phyloP scores from a whole-genome alignment of 1,140 invertebrate genomes.

The Eubasilissa regina region DNA sequence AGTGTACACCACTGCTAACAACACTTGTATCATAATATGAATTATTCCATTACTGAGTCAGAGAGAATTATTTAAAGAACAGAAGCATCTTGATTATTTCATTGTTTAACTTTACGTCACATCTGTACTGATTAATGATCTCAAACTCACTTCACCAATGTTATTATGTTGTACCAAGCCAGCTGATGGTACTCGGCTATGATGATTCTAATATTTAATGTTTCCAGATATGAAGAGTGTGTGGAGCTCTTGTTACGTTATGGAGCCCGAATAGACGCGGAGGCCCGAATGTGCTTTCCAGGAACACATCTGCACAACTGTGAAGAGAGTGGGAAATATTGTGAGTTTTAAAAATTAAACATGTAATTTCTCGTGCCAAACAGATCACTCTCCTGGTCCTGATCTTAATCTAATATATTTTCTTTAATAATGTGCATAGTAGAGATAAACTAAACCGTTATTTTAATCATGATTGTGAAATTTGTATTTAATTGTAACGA shows the following conservation, averaged over 20 bases:
- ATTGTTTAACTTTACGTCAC: not conserved
- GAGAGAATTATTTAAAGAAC: not conserved
- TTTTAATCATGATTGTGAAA: too few relatives aligned
- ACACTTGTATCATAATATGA: too few relatives aligned
- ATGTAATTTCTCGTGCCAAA: too few relatives aligned
- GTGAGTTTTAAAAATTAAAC: constrained; percentile 57
- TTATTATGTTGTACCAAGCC: not conserved
- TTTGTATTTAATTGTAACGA: too few relatives aligned
- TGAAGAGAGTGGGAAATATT: constrained; percentile 77
- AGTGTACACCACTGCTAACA: too few relatives aligned
- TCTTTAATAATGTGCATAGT: too few relatives aligned
- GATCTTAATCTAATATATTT: too few relatives aligned
- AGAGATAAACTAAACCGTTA: too few relatives aligned
- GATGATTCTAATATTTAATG: not conserved
- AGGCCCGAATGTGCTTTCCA: constrained; percentile 78
- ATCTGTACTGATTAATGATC: too few relatives aligned
- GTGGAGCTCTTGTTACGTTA: constrained; percentile 73
- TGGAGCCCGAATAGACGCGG: constrained; percentile 73
- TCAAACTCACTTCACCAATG: too few relatives aligned
- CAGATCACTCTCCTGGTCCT: too few relatives aligned
- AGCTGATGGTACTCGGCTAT: not conserved
- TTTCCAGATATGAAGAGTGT: constrained; percentile 72
- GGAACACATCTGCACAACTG: constrained; percentile 81
- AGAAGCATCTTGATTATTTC: not conserved
- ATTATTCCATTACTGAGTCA: too few relatives aligned